These are phyloP conservation scores for Nebria brevicollis DNA, from an alignment of 2,888 invertebrate genomes.

Conservation along the genomic window DNA sequence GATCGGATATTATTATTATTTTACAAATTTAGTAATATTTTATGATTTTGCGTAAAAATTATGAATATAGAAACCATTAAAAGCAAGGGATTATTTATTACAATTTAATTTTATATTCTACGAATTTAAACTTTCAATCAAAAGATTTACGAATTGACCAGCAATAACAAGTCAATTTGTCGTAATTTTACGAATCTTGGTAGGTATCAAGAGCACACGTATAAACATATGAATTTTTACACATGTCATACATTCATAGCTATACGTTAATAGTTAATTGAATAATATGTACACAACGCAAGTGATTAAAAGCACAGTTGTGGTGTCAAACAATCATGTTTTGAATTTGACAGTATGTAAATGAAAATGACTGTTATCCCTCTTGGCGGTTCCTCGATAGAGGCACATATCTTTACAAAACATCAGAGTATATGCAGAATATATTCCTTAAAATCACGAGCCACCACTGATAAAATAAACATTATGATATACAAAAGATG, in stretches of 20 bases:
- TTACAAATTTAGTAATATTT: too few relatives aligned
- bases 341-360: constrained; percentile 32
- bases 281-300: constrained; percentile 19
- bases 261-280: constrained; percentile 29
- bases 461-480: background rate
- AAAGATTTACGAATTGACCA: constrained; percentile 7
- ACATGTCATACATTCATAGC: constrained; percentile 18
- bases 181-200: constrained; percentile 7
- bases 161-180: constrained; percentile 34
- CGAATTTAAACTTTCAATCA: background rate
- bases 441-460: background rate
- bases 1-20: too few relatives aligned
- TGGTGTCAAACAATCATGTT: constrained; percentile 33
- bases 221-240: constrained; percentile 19
- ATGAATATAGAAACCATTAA: too few relatives aligned
- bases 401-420: background rate
- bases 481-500: background rate
- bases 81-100: too few relatives aligned
- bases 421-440: too few relatives aligned
- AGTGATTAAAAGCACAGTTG: background rate
- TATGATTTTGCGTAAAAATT: too few relatives aligned
- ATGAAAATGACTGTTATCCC: background rate
- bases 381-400: constrained; percentile 1
- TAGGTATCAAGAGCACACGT: background rate
- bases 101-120: too few relatives aligned